A percentile compares a stretch with the other conserved stretches of the same genome.
Evolutionary conservation across 2,113 vertebrate species (phyloP).

Genomic region (Microtus ochrogaster): DNA sequence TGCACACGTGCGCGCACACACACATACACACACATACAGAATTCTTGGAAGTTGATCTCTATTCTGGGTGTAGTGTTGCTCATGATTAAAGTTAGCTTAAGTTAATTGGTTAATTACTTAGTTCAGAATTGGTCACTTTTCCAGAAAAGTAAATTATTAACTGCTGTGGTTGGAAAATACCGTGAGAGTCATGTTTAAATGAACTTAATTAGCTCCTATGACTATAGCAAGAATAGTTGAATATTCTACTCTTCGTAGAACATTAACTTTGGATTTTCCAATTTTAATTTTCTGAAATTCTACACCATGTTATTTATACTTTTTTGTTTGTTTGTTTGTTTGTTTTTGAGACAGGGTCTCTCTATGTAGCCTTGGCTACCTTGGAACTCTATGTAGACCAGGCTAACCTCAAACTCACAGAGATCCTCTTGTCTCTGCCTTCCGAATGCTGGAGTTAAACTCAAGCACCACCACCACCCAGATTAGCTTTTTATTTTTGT

Average conservation of each 20-base stretch:
- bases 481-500: neutral
- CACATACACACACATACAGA: conserved; percentile 38
- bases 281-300: conserved; percentile 1
- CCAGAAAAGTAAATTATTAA: neutral
- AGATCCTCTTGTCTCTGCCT: neutral
- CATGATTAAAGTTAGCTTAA: neutral
- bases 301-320: neutral
- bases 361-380: no score
- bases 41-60: neutral
- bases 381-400: neutral
- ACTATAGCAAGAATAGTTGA: neutral
- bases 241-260: neutral
- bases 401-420: neutral
- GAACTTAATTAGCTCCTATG: neutral
- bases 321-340: neutral
- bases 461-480: accelerated
- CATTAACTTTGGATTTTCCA: neutral
- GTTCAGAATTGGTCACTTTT: neutral
- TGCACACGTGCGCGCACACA: no score
- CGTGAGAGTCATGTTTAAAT: neutral
- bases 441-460: neutral
- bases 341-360: neutral
- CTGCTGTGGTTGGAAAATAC: neutral
- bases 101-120: neutral
- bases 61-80: neutral